A percentile compares a stretch with the other conserved stretches of the same genome.
phyloP scores from a whole-genome alignment of 2,888 invertebrate genomes.

The Drosophila helvetica region DNA sequence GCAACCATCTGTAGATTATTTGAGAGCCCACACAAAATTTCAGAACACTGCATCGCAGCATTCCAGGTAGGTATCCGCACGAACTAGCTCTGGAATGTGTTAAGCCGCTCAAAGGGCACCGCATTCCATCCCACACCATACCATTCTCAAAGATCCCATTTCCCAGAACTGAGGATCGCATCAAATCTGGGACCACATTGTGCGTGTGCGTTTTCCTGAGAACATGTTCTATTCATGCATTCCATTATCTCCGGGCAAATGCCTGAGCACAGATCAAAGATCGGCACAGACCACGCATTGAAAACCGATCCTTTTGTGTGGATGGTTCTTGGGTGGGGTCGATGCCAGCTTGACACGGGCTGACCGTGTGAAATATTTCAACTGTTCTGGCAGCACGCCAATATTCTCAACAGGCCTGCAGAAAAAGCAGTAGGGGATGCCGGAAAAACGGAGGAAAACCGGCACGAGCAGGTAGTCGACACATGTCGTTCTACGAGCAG shows the following conservation, averaged over 20 bases:
- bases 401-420: constrained; percentile 13
- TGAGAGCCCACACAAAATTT: not conserved
- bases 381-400: constrained; percentile 23
- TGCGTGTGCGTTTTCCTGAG: constrained; percentile 15
- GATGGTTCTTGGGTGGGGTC: not conserved
- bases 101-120: constrained; percentile 35
- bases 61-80: constrained; percentile 31
- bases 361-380: constrained; percentile 36
- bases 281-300: constrained; percentile 23
- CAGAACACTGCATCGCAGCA: not conserved
- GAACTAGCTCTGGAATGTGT: constrained; percentile 16
- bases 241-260: constrained; percentile 25
- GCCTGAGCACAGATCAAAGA: constrained; percentile 37
- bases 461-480: constrained; percentile 32
- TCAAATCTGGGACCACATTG: constrained; percentile 16
- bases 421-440: not conserved
- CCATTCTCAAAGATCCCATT: constrained; percentile 15
- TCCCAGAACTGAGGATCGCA: constrained; percentile 32
- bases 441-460: constrained; percentile 6
- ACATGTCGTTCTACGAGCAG: constrained; percentile 11
- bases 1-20: not conserved
- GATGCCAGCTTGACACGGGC: constrained; percentile 29
- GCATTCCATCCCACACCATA: constrained; percentile 1
- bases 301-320: not conserved
- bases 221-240: constrained; percentile 13